Evolutionary conservation across 2,113 vertebrate species (phyloP), one percentile per base, ranked within the genome.

Genomic region (Blennius ocellaris): DNA sequence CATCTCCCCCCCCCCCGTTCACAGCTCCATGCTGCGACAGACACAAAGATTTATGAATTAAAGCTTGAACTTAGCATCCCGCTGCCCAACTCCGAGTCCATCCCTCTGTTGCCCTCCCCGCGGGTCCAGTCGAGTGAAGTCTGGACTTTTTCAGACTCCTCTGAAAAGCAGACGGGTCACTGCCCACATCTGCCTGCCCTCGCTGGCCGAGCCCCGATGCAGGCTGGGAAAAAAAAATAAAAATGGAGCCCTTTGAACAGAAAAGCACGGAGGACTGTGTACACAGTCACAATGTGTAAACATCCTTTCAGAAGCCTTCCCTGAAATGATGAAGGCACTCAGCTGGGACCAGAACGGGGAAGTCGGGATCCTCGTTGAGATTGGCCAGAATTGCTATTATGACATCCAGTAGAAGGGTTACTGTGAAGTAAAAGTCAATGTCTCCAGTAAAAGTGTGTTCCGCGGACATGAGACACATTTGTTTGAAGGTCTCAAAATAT

Each of bases 41-140:
- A 73, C 67, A 59, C 75, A 69, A 76, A 85, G 69, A 87, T 83
- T 78, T 83, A 80, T 84, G 82, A 87, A 91, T 91, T 86, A 87
- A 86, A 90, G 78, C 73, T 81, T 80, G 81, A 90, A 85, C 76
- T 77, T 61, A 49, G 59, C 51, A 63, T 82, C 65, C 14, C 15
- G 7, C 73, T 73, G 48, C 37, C 39, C 40, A 58, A 9, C 72
- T 67, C 65, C 11, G 60, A 64, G 62, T 63, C 69, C 17, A 60
- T 58, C 47, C 63, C 72, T 64, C 59, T 11, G 9, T 75, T 49
- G 38, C 60, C 56, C 50, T 80, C 79, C 77, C 75, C 56, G 70
- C 56, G 55, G 82, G 70, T 82, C 81, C 74, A 63, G 81, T 50
- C 37, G 44, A 86, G 78, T 79, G 76, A 79, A 84, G 81, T 80